Percentiles rank a stretch among this genome's conserved stretches.
Evolutionary conservation across 2,113 vertebrate species (phyloP).

Genomic region (Ancistrus triradiatus): DNA sequence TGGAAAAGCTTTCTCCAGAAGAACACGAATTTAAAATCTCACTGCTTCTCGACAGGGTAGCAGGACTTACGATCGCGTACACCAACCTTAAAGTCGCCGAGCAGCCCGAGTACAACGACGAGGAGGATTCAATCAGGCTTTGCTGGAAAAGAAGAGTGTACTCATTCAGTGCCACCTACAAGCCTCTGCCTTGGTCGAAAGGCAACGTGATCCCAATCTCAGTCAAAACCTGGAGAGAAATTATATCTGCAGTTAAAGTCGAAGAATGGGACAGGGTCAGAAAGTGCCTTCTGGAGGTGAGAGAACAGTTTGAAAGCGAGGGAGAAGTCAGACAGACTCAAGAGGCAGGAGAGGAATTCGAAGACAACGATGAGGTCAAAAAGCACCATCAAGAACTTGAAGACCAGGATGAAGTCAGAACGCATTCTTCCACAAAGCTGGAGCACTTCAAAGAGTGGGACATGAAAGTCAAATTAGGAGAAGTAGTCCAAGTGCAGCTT

Average conservation of each 20-base stretch:
- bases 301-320: background rate
- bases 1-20: background rate
- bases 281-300: conserved; percentile 1
- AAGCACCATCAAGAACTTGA: conserved; percentile 17
- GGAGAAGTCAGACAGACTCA: background rate
- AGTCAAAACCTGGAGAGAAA: background rate
- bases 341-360: background rate
- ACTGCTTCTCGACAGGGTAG: background rate
- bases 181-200: background rate
- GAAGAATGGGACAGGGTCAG: conserved; percentile 23
- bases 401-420: conserved; percentile 17
- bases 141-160: conserved; percentile 31
- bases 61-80: conserved; percentile 4
- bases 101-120: conserved; percentile 11
- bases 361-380: conserved; percentile 2
- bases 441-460: background rate
- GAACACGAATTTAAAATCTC: conserved; percentile 16
- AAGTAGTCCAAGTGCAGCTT: conserved; percentile 26
- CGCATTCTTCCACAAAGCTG: background rate
- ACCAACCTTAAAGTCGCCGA: conserved; percentile 33
- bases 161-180: background rate
- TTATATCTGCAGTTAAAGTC: conserved; percentile 22
- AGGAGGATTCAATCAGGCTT: conserved; percentile 6
- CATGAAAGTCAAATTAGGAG: conserved; percentile 14
- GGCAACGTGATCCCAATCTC: conserved; percentile 11